phyloP scores from a whole-genome alignment of 2,113 vertebrate species.

The Pteronura brasiliensis region DNA sequence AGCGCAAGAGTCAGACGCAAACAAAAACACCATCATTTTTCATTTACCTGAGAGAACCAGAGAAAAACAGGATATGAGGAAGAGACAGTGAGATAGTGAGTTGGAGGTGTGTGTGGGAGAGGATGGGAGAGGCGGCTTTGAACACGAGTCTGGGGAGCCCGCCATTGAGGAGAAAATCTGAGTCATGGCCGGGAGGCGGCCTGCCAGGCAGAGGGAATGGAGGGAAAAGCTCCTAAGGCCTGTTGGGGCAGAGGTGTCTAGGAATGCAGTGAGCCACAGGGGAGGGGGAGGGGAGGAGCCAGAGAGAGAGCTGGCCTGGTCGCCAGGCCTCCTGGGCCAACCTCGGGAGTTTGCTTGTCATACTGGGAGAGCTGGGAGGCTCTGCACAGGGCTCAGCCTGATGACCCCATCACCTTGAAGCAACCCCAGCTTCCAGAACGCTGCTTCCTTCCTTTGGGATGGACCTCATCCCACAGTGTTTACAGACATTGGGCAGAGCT shows the following conservation, averaged over 20 bases:
- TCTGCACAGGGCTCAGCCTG: background rate
- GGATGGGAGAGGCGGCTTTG: fast-evolving
- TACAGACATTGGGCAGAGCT: too few relatives aligned
- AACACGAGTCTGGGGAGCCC: background rate
- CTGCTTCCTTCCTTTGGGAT: background rate
- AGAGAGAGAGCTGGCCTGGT: background rate
- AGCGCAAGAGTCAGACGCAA: background rate
- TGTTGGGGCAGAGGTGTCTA: background rate
- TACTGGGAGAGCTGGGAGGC: fast-evolving
- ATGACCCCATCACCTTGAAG: background rate
- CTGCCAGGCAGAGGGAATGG: too few relatives aligned
- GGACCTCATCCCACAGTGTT: background rate
- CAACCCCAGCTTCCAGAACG: background rate
- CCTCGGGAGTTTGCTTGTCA: fast-evolving
- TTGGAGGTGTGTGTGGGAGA: fast-evolving
- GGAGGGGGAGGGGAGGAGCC: background rate
- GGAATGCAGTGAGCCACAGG: fast-evolving
- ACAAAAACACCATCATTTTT: background rate
- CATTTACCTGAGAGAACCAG: background rate
- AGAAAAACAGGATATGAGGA: background rate
- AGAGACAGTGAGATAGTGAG: background rate
- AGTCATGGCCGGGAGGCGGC: fast-evolving
- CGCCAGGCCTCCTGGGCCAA: fast-evolving
- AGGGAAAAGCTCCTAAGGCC: background rate
- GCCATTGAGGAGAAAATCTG: background rate